Conservation (phyloP, 2,888 invertebrate species). For the Lithosia quadra region DNA sequence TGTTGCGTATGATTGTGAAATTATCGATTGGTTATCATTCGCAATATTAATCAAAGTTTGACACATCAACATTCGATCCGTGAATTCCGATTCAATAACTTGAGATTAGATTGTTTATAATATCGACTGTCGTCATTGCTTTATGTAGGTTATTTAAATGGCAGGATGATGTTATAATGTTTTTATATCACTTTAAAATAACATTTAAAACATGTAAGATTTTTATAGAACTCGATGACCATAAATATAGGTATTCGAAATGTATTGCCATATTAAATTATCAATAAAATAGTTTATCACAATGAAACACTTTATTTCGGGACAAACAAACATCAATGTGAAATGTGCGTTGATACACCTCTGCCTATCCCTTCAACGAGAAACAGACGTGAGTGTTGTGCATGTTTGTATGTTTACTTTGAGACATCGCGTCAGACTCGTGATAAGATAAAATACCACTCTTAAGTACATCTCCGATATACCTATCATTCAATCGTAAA, state of each 20-base stretch:
- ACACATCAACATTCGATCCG: not conserved
- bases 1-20: not conserved
- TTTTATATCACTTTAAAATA: too few relatives aligned
- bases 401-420: too few relatives aligned
- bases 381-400: not conserved
- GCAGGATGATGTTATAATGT: too few relatives aligned
- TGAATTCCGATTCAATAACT: not conserved
- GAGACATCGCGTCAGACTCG: too few relatives aligned
- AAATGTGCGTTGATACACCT: too few relatives aligned
- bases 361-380: not conserved
- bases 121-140: not conserved
- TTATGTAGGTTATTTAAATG: not conserved
- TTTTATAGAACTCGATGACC: not conserved
- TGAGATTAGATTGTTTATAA: not conserved
- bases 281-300: constrained; percentile 6
- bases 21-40: not conserved
- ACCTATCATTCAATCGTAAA: too few relatives aligned
- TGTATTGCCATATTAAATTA: constrained; percentile 12
- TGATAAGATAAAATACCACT: too few relatives aligned
- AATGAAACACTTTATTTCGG: not conserved
- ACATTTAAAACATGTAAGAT: too few relatives aligned
- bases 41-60: constrained; percentile 1
- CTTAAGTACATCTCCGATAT: too few relatives aligned
- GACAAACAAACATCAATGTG: too few relatives aligned
- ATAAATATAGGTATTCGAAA: not conserved